phyloP scores from a whole-genome alignment of 2,888 invertebrate genomes.

The Trypoxylon attenuatum region DNA sequence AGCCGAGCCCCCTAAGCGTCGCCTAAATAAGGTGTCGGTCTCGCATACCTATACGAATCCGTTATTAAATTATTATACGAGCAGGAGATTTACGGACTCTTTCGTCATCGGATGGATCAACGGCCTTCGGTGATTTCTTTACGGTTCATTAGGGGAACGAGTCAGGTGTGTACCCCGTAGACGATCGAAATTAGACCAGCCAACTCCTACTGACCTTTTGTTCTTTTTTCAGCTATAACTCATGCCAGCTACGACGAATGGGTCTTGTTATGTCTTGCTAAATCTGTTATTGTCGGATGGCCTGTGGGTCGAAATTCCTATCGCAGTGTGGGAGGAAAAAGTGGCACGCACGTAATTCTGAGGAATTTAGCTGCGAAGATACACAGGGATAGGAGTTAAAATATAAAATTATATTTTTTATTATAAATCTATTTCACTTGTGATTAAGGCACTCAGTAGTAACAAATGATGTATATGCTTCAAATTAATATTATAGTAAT shows the following conservation, averaged over 20 bases:
- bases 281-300: neutral
- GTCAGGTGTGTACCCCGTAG: constrained; percentile 28
- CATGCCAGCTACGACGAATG: neutral
- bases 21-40: constrained; percentile 53
- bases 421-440: too few relatives aligned
- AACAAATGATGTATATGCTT: too few relatives aligned
- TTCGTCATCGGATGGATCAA: constrained; percentile 58
- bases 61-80: constrained; percentile 70
- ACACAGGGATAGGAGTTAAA: too few relatives aligned
- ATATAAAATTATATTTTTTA: too few relatives aligned
- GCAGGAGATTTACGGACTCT: constrained; percentile 64
- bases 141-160: constrained; percentile 36
- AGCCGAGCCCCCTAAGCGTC: constrained; percentile 52
- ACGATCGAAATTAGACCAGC: constrained; percentile 39
- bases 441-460: too few relatives aligned
- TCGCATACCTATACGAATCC: constrained; percentile 49
- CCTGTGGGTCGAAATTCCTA: too few relatives aligned
- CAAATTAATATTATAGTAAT: too few relatives aligned
- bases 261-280: neutral
- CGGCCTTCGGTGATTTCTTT: constrained; percentile 34
- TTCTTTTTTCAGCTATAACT: constrained; percentile 19
- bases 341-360: too few relatives aligned
- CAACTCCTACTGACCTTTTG: constrained; percentile 8
- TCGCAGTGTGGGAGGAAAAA: too few relatives aligned
- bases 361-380: too few relatives aligned